phyloP scores from a whole-genome alignment of 2,888 invertebrate species.

The Conus canariensis region DNA sequence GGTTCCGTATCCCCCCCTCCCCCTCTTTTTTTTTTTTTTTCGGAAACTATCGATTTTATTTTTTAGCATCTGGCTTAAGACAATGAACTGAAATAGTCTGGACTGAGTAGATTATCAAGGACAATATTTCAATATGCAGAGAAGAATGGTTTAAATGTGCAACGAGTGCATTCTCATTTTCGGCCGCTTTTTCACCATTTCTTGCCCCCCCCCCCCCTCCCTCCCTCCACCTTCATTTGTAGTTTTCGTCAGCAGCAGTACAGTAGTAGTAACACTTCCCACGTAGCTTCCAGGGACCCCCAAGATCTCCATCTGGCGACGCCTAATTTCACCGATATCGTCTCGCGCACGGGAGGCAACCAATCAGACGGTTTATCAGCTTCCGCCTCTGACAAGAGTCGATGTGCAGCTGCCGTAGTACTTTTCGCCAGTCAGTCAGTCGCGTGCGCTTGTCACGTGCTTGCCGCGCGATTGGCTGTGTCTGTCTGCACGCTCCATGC shows the following conservation, averaged over 20 bases:
- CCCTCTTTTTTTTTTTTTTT: no score
- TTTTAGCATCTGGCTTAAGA: no score
- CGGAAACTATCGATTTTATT: no score
- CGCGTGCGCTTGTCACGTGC: background rate
- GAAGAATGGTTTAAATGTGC: background rate
- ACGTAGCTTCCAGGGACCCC: background rate
- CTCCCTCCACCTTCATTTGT: no score
- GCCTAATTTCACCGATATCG: slow-evolving; percentile 36
- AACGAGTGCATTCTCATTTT: background rate
- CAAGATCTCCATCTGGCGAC: slow-evolving; percentile 29
- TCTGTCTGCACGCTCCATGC: background rate
- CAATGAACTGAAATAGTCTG: no score
- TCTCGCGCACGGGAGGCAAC: background rate
- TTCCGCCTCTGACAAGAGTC: background rate
- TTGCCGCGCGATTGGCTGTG: background rate
- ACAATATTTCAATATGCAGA: no score
- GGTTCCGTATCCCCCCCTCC: no score
- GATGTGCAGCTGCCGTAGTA: slow-evolving; percentile 8
- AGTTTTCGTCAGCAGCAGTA: no score
- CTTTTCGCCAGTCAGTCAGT: background rate
- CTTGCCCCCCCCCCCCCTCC: no score
- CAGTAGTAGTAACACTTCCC: background rate
- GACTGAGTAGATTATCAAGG: no score
- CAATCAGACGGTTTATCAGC: slow-evolving; percentile 31
- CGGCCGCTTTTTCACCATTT: background rate